Percentiles rank a stretch among this genome's conserved stretches.
Conservation (phyloP, 2,797 vertebrate genomes). For the Tragelaphus oryx region DNA sequence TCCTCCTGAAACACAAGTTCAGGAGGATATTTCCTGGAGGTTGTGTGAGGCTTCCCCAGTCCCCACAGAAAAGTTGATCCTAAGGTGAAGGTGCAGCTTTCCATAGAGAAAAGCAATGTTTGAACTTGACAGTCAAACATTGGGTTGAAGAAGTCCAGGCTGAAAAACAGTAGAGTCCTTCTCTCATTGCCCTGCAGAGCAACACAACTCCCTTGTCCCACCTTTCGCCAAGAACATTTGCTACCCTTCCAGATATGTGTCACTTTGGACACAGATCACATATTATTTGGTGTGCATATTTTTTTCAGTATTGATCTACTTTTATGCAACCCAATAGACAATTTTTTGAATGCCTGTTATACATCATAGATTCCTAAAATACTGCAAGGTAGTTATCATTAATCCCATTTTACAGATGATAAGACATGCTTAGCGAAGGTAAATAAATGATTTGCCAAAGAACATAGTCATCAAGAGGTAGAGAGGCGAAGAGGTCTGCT, state of each 20-base stretch:
- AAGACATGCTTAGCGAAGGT: slow-evolving; percentile 1
- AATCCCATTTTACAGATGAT: not conserved
- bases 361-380: not conserved
- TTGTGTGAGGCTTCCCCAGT: not conserved
- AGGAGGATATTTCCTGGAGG: not conserved
- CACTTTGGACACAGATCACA: not conserved
- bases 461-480: not conserved
- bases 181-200: not conserved
- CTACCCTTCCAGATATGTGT: not conserved
- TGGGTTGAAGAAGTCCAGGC: not conserved
- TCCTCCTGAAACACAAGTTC: not conserved
- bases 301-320: not conserved
- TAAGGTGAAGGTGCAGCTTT: not conserved
- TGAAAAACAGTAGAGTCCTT: not conserved
- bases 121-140: not conserved
- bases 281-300: not conserved
- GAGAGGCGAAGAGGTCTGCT: not conserved
- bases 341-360: not conserved
- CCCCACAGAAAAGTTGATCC: not conserved
- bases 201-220: not conserved
- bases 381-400: not conserved
- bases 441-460: slow-evolving; percentile 19
- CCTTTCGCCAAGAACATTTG: not conserved
- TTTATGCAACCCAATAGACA: not conserved
- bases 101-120: not conserved